Evolutionary conservation across 2,113 vertebrate genomes (phyloP), one percentile per base, ranked within the genome.

Genomic region (Balaeniceps rex): DNA sequence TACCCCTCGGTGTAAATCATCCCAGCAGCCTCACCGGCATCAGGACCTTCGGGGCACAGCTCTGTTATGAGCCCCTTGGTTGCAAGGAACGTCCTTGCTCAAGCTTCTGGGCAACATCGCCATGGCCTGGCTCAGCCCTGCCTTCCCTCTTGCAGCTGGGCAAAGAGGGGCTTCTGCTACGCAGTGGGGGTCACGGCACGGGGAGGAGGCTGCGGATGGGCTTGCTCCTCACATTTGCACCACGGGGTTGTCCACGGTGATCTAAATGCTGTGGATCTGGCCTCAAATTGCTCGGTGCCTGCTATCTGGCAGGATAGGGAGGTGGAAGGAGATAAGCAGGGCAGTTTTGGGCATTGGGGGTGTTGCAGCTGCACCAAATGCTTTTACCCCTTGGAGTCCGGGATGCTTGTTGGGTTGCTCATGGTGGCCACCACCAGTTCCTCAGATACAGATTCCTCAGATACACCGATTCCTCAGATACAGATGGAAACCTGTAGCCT

Each of bases 191-290:
- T 46, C 44, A 29, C 24, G 31, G 49, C 28, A 13, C 0, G 4
- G 71, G 17, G 17, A 33, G 26, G 23, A 80, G 46, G 42, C 26
- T 25, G 33, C 10, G 23, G 33, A 14, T 31, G 42, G n/a, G 28
- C 19, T 88, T 65, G 28, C 6, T 51, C 12, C 64, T 65, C 78
- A 16, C 6, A 1, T 54, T 38, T 58, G 49, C 10, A 19, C 33
- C 28, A 12, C 0, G 2, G 12, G 23, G 36, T 28, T 40, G 42
- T 34, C 55, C 42, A 13, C 15, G 6, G 42, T 19, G 65, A 6
- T 26, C 38, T 63, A 25, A 38, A 63, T 18, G 26, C 23, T 4
- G 0, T 19, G 52, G 71, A 18, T 68, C 47, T 34, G 47, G 23
- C 36, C 42, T 68, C 25, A 1, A 12, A n/a, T 40, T 17, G 4